Evolutionary conservation across 2,888 invertebrate genomes (phyloP).

Genomic region (Empis livida): DNA sequence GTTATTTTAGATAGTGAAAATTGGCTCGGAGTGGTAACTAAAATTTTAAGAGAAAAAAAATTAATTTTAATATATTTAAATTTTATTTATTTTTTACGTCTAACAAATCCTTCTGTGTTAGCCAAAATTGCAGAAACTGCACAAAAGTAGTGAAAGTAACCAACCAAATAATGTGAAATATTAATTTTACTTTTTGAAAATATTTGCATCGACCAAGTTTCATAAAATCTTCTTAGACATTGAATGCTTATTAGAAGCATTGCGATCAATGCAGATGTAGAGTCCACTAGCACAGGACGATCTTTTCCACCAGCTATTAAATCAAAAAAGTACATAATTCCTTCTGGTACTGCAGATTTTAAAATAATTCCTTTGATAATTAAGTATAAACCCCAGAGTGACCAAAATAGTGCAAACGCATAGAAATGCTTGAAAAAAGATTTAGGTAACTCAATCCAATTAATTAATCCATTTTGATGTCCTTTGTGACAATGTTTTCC

Average conservation of each 20-base stretch:
- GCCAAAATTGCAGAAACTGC: slow-evolving; percentile 49
- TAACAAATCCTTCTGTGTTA: slow-evolving; percentile 55
- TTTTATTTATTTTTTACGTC: slow-evolving; percentile 15
- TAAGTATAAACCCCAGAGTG: slow-evolving; percentile 26
- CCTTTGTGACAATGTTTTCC: slow-evolving; percentile 57
- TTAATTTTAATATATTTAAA: neutral
- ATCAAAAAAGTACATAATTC: slow-evolving; percentile 28
- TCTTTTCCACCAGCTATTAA: slow-evolving; percentile 33
- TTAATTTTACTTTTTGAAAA: slow-evolving; percentile 73
- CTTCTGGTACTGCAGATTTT: slow-evolving; percentile 37
- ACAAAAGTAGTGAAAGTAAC: slow-evolving; percentile 65
- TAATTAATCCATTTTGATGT: slow-evolving; percentile 28
- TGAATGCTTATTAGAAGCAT: slow-evolving; percentile 52
- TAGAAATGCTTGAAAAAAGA: slow-evolving; percentile 74
- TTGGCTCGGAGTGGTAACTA: slow-evolving; percentile 19
- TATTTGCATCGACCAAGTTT: slow-evolving; percentile 65
- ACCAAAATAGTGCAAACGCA: slow-evolving; percentile 48
- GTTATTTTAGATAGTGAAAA: slow-evolving; percentile 22
- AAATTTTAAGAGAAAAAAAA: slow-evolving; percentile 1
- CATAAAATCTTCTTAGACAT: slow-evolving; percentile 62
- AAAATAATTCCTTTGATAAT: slow-evolving; percentile 30
- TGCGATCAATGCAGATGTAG: slow-evolving; percentile 43
- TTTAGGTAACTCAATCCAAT: slow-evolving; percentile 55
- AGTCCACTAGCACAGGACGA: slow-evolving; percentile 27
- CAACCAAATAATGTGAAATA: slow-evolving; percentile 61